A percentile compares a stretch with the other conserved stretches of the same genome.
Conservation (phyloP, 2,113 vertebrate genomes). For the Eupsittula cactorum region DNA sequence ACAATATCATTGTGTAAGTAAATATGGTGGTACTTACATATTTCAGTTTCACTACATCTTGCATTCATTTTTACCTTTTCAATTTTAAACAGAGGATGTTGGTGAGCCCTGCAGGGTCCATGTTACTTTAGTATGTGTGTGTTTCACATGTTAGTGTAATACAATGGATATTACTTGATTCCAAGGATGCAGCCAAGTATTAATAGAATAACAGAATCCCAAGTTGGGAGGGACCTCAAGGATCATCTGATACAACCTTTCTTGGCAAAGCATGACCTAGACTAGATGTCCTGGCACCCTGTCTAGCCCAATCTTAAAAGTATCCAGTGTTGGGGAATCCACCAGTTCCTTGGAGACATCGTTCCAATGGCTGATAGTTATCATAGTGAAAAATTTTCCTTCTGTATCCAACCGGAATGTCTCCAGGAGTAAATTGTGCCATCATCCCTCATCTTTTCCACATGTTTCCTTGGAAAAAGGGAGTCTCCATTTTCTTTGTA, state of each 20-base stretch:
- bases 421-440: background rate
- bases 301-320: background rate
- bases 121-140: background rate
- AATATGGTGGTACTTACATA: background rate
- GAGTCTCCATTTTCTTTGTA: background rate
- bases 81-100: background rate
- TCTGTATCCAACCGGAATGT: background rate
- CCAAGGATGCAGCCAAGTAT: background rate
- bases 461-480: background rate
- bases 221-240: background rate
- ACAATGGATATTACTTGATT: background rate
- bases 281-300: background rate
- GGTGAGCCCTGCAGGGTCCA: fast-evolving
- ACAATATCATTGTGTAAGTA: slow-evolving; percentile 99
- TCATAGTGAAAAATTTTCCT: background rate
- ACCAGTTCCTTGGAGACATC: background rate
- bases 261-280: background rate
- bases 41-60: background rate
- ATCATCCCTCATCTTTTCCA: background rate
- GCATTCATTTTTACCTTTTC: background rate
- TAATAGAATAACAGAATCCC: background rate
- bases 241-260: background rate
- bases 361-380: background rate
- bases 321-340: background rate
- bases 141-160: background rate